A percentile compares a stretch with the other conserved stretches of the same genome.
Evolutionary conservation across 2,888 invertebrate species (phyloP).

Genomic region (Hemithea aestivaria): DNA sequence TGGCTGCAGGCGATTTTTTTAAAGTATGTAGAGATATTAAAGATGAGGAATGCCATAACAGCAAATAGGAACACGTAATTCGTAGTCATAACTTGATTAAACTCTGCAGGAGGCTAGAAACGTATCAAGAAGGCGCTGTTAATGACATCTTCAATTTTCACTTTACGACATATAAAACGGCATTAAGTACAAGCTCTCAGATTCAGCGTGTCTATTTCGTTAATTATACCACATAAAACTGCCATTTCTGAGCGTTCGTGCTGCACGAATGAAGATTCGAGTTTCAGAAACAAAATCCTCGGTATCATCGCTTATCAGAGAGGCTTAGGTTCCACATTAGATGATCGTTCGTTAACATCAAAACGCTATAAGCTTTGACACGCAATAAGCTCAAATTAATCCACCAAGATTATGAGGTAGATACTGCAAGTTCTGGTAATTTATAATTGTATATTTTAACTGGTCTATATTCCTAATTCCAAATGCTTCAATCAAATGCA

Average conservation of each 20-base stretch:
- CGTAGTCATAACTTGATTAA: too few relatives aligned
- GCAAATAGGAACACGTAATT: too few relatives aligned
- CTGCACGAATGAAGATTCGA: conserved; percentile 32
- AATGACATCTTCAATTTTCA: too few relatives aligned
- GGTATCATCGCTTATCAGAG: conserved; percentile 41
- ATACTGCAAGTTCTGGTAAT: too few relatives aligned
- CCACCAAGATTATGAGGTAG: too few relatives aligned
- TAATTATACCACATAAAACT: conserved; percentile 36
- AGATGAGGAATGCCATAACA: too few relatives aligned
- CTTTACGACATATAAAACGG: conserved; percentile 1
- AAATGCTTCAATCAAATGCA: too few relatives aligned
- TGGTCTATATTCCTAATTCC: too few relatives aligned
- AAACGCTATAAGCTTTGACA: conserved; percentile 35
- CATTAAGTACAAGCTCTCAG: conserved; percentile 15
- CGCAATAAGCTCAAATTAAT: conserved; percentile 29
- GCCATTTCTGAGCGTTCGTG: conserved; percentile 37
- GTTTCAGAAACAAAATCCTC: conserved; percentile 47
- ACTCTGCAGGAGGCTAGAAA: not conserved
- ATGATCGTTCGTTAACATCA: conserved; percentile 32
- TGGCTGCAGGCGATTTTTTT: too few relatives aligned
- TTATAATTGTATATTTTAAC: too few relatives aligned
- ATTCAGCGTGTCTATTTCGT: conserved; percentile 25
- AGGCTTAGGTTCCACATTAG: conserved; percentile 30
- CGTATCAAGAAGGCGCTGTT: too few relatives aligned
- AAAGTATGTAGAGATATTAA: too few relatives aligned